Evolutionary conservation across 2,797 vertebrate species (phyloP).

Genomic region (Oreochromis grahami): DNA sequence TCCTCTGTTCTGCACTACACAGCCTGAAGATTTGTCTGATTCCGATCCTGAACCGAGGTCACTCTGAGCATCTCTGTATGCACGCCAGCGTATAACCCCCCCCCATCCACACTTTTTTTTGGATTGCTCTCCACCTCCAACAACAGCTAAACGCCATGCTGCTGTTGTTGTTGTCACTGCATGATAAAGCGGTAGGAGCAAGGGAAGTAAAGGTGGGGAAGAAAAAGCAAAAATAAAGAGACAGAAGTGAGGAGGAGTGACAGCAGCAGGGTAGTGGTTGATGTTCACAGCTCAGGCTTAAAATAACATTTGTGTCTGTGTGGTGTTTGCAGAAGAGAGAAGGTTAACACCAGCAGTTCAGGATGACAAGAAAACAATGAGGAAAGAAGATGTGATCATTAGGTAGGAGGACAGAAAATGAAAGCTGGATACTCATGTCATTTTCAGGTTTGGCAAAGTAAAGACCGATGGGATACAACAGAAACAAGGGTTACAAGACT

Average conservation of each 20-base stretch:
- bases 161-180: neutral
- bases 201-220: neutral
- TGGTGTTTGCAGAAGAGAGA: neutral
- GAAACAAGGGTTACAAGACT: constrained; percentile 22
- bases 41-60: constrained; percentile 7
- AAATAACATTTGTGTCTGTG: constrained; percentile 9
- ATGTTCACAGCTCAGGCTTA: constrained; percentile 2
- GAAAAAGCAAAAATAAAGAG: neutral
- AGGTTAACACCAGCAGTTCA: neutral
- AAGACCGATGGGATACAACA: neutral
- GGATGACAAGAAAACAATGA: neutral
- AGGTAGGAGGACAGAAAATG: neutral
- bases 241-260: neutral
- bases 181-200: neutral
- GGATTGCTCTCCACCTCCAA: neutral
- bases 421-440: neutral
- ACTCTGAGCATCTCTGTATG: constrained; percentile 8
- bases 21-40: neutral
- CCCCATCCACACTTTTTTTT: neutral
- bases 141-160: neutral
- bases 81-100: neutral
- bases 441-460: constrained; percentile 1
- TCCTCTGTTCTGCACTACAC: neutral
- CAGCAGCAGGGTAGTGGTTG: neutral
- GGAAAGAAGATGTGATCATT: neutral